Evolutionary conservation across 2,888 invertebrate species (phyloP).

Genomic region (Drosophila prostipennis): DNA sequence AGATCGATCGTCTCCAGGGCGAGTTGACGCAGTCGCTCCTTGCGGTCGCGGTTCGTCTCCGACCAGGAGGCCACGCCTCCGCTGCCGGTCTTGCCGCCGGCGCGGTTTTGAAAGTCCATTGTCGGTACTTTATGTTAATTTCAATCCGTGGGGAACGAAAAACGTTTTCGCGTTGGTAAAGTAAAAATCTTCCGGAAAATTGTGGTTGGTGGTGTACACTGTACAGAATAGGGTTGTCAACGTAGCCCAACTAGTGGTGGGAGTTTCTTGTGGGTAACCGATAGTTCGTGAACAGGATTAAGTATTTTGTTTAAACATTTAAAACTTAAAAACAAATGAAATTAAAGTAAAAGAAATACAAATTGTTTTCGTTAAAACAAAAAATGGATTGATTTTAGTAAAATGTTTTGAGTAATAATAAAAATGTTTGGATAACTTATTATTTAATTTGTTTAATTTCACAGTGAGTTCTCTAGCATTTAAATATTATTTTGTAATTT

Average conservation of each 20-base stretch:
- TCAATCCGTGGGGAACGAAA: conserved; percentile 1
- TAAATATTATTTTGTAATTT: no score
- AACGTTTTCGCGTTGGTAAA: conserved; percentile 10
- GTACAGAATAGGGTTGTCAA: conserved; percentile 25
- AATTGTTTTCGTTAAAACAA: no score
- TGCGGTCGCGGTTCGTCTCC: conserved; percentile 97
- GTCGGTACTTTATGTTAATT: conserved; percentile 7
- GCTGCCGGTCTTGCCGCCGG: conserved; percentile 99
- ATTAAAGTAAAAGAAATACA: no score
- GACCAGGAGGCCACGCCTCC: conserved; percentile 99
- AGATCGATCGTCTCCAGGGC: conserved; percentile 99
- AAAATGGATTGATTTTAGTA: no score
- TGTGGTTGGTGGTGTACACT: conserved; percentile 17
- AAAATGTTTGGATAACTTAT: no score
- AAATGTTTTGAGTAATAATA: no score
- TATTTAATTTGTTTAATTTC: no score
- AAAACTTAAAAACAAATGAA: no score
- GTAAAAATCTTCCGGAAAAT: conserved; percentile 1
- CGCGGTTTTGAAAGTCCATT: conserved; percentile 99
- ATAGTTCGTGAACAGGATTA: not conserved
- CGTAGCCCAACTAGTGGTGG: not conserved
- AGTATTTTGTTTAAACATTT: not conserved
- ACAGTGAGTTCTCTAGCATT: no score
- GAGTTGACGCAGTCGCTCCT: conserved; percentile 97
- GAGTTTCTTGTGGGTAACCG: not conserved